Percentiles rank a stretch among this genome's conserved stretches.
phyloP scores from a whole-genome alignment of 2,113 vertebrate species.

The Lutjanus erythropterus region DNA sequence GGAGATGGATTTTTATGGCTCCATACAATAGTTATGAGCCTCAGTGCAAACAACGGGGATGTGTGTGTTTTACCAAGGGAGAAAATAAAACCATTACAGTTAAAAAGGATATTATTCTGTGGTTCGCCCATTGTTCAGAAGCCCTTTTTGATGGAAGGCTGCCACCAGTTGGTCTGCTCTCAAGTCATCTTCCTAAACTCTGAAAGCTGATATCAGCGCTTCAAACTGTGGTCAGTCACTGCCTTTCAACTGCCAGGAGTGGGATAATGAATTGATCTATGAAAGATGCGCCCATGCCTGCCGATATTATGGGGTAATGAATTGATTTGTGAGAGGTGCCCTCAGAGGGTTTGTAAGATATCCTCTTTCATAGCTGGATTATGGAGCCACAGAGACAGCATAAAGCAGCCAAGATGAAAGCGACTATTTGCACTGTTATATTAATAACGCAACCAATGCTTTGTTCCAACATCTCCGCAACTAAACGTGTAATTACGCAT shows the following conservation, averaged over 20 bases:
- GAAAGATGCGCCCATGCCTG: slow-evolving; percentile 75
- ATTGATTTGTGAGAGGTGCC: slow-evolving; percentile 81
- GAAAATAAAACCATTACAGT: slow-evolving; percentile 60
- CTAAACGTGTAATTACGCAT: slow-evolving; percentile 83
- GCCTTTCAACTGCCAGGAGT: slow-evolving; percentile 75
- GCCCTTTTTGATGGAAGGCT: slow-evolving; percentile 64
- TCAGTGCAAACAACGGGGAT: slow-evolving; percentile 27
- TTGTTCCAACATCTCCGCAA: slow-evolving; percentile 72
- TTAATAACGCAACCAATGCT: slow-evolving; percentile 72
- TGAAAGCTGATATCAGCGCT: slow-evolving; percentile 78
- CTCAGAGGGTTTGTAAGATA: slow-evolving; percentile 62
- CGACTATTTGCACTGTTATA: slow-evolving; percentile 62
- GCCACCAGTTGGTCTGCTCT: slow-evolving; percentile 58
- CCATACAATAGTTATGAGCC: slow-evolving; percentile 65
- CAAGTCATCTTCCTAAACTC: slow-evolving; percentile 62
- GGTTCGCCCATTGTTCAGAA: slow-evolving; percentile 55
- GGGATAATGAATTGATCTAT: slow-evolving; percentile 81
- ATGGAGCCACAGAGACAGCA: slow-evolving; percentile 64
- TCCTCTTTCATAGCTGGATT: slow-evolving; percentile 76
- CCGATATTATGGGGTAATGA: slow-evolving; percentile 76
- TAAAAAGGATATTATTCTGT: slow-evolving; percentile 40
- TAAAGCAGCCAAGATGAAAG: slow-evolving; percentile 71
- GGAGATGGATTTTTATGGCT: slow-evolving; percentile 53
- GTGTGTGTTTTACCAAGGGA: slow-evolving; percentile 26
- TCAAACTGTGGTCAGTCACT: slow-evolving; percentile 76